Evolutionary conservation across 2,888 invertebrate genomes (phyloP).

Genomic region (Vandiemenella viatica): DNA sequence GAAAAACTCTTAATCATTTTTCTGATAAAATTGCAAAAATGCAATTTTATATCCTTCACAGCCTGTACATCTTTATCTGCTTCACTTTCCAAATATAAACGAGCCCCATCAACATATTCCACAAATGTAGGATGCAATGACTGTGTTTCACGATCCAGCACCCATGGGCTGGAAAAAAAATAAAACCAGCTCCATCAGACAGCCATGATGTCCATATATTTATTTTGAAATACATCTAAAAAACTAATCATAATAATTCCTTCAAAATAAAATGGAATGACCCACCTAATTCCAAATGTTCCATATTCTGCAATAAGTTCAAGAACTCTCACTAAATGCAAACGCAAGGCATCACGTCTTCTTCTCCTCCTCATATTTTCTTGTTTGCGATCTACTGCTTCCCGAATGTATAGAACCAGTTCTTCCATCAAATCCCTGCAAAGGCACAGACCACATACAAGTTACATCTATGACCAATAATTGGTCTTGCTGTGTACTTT

Average conservation of each 20-base stretch:
- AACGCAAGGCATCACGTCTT: slow-evolving; percentile 77
- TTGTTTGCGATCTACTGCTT: slow-evolving; percentile 92
- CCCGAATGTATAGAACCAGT: slow-evolving; percentile 74
- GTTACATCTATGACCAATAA: no score
- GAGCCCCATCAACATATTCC: slow-evolving; percentile 89
- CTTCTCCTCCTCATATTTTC: slow-evolving; percentile 87
- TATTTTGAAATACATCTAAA: not conserved
- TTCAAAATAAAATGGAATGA: slow-evolving; percentile 4
- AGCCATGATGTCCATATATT: no score
- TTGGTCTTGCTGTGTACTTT: no score
- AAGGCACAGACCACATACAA: no score
- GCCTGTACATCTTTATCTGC: slow-evolving; percentile 82
- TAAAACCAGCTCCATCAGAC: slow-evolving; percentile 2
- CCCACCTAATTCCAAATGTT: slow-evolving; percentile 63
- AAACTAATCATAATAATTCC: not conserved
- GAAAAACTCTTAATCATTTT: slow-evolving; percentile 89
- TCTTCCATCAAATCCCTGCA: slow-evolving; percentile 91
- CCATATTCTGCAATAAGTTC: slow-evolving; percentile 84
- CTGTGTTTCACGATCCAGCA: slow-evolving; percentile 69
- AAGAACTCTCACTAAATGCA: slow-evolving; percentile 81
- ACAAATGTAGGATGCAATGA: slow-evolving; percentile 73
- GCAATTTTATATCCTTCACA: slow-evolving; percentile 76
- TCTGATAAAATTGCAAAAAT: slow-evolving; percentile 86
- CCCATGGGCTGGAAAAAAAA: slow-evolving; percentile 46
- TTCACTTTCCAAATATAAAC: slow-evolving; percentile 81